Conservation (phyloP, 1,140 invertebrate genomes). For the Platyscapa corneri region DNA sequence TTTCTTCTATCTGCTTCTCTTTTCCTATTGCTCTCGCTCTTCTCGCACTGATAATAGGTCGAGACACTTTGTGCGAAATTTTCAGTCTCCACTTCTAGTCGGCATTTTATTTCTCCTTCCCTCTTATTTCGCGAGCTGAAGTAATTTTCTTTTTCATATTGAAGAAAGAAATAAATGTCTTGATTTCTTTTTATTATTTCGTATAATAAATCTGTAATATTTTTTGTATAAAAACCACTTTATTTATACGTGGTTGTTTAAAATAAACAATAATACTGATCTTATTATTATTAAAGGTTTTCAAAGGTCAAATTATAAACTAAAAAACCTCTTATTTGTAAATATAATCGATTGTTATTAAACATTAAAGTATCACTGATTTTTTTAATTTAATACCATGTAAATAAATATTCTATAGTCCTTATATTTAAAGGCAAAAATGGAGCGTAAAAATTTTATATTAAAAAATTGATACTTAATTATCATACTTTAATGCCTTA, state of each 20-base stretch:
- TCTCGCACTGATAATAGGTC: not conserved
- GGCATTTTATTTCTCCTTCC: not conserved
- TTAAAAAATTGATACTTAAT: too few relatives aligned
- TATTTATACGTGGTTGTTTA: not conserved
- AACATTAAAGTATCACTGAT: too few relatives aligned
- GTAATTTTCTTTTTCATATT: constrained; percentile 6
- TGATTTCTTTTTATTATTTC: not conserved
- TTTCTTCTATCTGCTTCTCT: not conserved
- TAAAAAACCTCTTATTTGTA: too few relatives aligned
- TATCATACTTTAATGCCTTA: too few relatives aligned
- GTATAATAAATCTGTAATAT: not conserved
- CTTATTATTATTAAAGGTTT: too few relatives aligned
- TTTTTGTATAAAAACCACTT: not conserved
- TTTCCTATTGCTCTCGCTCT: not conserved
- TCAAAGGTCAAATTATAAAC: too few relatives aligned
- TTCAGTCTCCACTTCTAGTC: not conserved
- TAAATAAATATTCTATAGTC: too few relatives aligned
- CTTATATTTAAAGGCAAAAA: too few relatives aligned
- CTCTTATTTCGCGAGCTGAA: not conserved
- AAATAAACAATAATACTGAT: too few relatives aligned
- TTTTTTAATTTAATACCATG: too few relatives aligned
- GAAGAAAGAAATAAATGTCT: not conserved
- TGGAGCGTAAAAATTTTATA: too few relatives aligned
- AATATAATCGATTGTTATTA: too few relatives aligned
- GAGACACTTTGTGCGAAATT: not conserved